Percentiles rank a stretch among this genome's conserved stretches.
Conservation (phyloP, 2,113 vertebrate genomes). For the Lepisosteus oculatus region DNA sequence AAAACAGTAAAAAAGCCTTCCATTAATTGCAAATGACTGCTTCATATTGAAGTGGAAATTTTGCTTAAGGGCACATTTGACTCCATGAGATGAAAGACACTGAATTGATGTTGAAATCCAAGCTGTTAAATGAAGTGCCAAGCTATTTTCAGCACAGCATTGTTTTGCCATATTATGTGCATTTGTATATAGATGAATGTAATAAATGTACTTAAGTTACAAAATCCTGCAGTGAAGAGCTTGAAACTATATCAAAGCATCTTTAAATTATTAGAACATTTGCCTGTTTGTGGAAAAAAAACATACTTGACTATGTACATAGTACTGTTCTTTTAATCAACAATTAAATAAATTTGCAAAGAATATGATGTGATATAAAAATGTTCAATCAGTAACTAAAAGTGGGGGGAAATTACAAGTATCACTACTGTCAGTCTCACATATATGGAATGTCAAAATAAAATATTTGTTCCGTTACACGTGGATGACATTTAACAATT, state of each 20-base stretch:
- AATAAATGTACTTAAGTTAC: slow-evolving; percentile 9
- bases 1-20: slow-evolving; percentile 64
- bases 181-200: slow-evolving; percentile 24
- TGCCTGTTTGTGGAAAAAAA: slow-evolving; percentile 18
- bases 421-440: neutral
- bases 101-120: neutral
- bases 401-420: too few relatives aligned
- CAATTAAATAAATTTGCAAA: slow-evolving; percentile 31
- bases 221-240: slow-evolving; percentile 8
- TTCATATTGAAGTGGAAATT: slow-evolving; percentile 80
- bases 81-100: slow-evolving; percentile 21
- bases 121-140: slow-evolving; percentile 24
- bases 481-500: too few relatives aligned
- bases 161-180: slow-evolving; percentile 13
- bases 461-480: too few relatives aligned
- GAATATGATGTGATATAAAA: slow-evolving; percentile 3
- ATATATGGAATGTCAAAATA: too few relatives aligned
- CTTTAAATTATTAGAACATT: slow-evolving; percentile 26
- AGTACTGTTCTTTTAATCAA: slow-evolving; percentile 30
- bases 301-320: slow-evolving; percentile 27
- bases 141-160: slow-evolving; percentile 22
- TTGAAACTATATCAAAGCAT: slow-evolving; percentile 9
- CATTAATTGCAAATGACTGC: slow-evolving; percentile 45
- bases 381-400: neutral
- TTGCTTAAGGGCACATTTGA: slow-evolving; percentile 23